These are phyloP conservation scores for Pseudorectes ferrugineus DNA, from an alignment of 2,113 vertebrate genomes.

Conservation along the genomic window DNA sequence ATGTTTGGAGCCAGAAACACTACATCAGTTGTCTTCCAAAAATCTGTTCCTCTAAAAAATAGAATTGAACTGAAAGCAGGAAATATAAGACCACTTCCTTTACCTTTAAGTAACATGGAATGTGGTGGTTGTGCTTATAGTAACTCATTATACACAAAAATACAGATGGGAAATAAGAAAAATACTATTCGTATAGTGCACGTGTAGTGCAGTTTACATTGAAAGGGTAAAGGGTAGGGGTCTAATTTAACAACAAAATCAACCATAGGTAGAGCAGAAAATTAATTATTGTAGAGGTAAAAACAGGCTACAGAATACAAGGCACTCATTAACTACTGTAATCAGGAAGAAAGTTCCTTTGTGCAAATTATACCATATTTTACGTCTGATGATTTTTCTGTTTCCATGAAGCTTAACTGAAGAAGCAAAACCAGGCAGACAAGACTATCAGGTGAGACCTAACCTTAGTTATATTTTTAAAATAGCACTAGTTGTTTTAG, in stretches of 20 bases:
- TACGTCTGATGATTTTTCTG: background rate
- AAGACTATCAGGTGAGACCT: background rate
- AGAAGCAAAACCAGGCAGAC: background rate
- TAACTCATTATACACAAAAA: background rate
- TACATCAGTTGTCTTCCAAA: background rate
- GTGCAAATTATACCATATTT: background rate
- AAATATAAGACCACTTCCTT: background rate
- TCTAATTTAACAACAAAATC: background rate
- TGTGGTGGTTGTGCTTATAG: background rate
- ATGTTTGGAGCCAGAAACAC: background rate
- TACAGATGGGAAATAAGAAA: background rate
- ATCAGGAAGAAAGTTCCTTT: background rate
- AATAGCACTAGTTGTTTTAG: background rate
- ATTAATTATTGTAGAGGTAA: background rate
- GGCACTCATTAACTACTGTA: background rate
- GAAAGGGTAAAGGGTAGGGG: background rate
- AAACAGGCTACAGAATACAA: background rate
- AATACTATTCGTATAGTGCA: background rate
- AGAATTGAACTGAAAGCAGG: background rate
- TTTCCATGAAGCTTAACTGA: background rate
- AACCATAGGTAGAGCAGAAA: background rate
- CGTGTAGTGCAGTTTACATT: background rate
- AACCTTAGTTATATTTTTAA: background rate
- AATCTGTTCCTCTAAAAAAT: background rate
- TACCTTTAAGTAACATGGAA: background rate